Evolutionary conservation across 2,797 vertebrate species (phyloP), one percentile per base, ranked within the genome.

Genomic region (Pachyuromys duprasi): DNA sequence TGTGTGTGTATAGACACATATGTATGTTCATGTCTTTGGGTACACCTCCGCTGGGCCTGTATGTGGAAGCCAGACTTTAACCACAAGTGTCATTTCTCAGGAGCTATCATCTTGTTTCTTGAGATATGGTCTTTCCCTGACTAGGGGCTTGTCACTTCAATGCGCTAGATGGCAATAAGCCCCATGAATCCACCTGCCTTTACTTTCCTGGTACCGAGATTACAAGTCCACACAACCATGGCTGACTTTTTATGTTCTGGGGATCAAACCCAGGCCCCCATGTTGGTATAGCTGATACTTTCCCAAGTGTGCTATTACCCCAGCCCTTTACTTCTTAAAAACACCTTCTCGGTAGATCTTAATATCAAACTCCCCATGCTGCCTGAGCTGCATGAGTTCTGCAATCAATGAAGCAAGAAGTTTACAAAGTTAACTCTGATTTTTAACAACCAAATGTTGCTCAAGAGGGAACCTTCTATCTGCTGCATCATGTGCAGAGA

Each of bases 381-480:
- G 28, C 33, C 39, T 94, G 90, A 96, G 28, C 72, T 60, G 84
- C 45, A 90, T 60, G 82, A 89, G 1, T 89, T 96, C 89, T 76
- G 84, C 18, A 39, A 69, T 57, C 26, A 57, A 7, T 53, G 86
- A 93, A 95, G 63, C 24, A 84, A 75, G 76, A 63, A 90, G 63
- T 92, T 26, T 82, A 90, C 1, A 36, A 67, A 33, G 72, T 90
- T 89, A 94, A 53, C 65, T 20, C 72, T 87, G 0, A 94, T 91
- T 89, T 97, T 94, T 63, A 94, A n/a, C 36, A n/a, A 57, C 57
- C 80, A 33, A 89, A 60, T 95, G 93, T 97, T 96, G 96, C 95
- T 96, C 62, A 53, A 86, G 97, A 70, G 84, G 89, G 28, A 92
- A 87, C 49, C 96, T 97, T 96, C 70, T 72, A 86, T 86, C 95